Base-by-base conservation (phyloP, 2,113 vertebrate genomes). In the Genyomyrus donnyi region DNA sequence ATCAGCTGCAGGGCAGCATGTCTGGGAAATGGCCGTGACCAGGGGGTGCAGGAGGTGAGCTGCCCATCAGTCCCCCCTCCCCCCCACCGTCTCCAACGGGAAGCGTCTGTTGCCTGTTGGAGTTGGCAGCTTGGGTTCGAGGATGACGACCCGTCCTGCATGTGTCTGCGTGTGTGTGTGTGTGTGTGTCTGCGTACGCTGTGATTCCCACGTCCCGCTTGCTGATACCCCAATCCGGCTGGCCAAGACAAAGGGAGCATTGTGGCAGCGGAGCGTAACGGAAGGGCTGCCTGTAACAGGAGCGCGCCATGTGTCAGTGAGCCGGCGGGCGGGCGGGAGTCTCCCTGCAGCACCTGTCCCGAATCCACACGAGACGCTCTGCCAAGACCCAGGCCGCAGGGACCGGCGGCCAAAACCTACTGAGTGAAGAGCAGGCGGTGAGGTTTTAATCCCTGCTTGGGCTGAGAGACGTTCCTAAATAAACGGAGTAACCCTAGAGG, bases 391-490 rank as follows among this genome's bases (percentile, higher is more conserved):
- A 9, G 42, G 88, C 31, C 49, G 21, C 35, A 24, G 88, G 35
- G 50, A 27, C 9, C 2, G 48, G 49, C 48, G 10, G 88, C 31
- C 31, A 21, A 49, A 31, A 46, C 58, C 56, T n/a, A 27, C 88
- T n/a, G n/a, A 31, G 15, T 39, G 46, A 31, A 46, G 62, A 89
- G 88, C 15, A n/a, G 21, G 88, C 46, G 70, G 49, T 53, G 46
- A 74, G 70, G 31, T 53, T 83, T 74, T 89, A 80, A 89, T 83
- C 70, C 27, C 48, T 0, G 66, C 21, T 52, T 45, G 49, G 88
- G 66, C 48, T 80, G 88, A 89, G 62, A 31, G 70, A 21, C 17
- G 27, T 52, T 42, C n/a, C 70, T 89, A 83, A 89, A 89, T 89
- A 89, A 80, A 83, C 88, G 3, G 17, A 39, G 88, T 89, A 53